Base-by-base conservation (phyloP, 2,888 invertebrate species). In the Cyrtodaria siliqua region DNA sequence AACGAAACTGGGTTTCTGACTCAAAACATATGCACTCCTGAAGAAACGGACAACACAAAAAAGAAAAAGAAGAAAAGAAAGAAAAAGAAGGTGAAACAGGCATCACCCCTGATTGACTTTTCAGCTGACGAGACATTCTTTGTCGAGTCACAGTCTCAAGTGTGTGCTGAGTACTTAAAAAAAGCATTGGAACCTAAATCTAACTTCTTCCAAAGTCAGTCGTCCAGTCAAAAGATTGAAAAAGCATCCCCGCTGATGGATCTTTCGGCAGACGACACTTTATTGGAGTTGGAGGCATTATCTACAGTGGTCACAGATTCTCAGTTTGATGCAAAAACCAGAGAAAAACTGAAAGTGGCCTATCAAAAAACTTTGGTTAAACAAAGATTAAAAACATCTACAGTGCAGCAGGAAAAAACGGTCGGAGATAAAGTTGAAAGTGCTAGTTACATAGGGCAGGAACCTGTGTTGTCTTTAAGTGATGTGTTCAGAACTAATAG, bases 221-320 rank as follows among this genome's bases (percentile, higher is more conserved):
- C 24, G n/a, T 2, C 23, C 2, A 29, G 20, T 0, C 59, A 47
- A 44, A 61, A 33, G 26, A 67, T 79, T 16, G 59, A 61, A 24
- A 80, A 80, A 63, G 76, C 72, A 0, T 80, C 80, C 3, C 76
- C 77, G 27, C 49, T 74, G 6, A 73, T 77, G 55, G 74, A 80
- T 57, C 18, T 77, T 2, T 80, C 80, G n/a, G 70, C 66, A 23
- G 77, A 80, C 63, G 64, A 79, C n/a, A 74, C 73, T 42, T 52
- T 79, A 40, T 52, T 79, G 26, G 72, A 78, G 38, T 56, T 78
- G 40, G 69, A 78, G 12, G 64, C 47, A n/a, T 40, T 78, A 40
- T 73, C 78, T 18, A 55, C 72, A 38, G 42, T 24, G n/a, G 23
- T 33, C 2, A 20, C 55, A 14, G 63, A 55, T 24, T 40, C 44